Conservation (phyloP, 1,140 invertebrate genomes). For the Aphelinus certus region DNA sequence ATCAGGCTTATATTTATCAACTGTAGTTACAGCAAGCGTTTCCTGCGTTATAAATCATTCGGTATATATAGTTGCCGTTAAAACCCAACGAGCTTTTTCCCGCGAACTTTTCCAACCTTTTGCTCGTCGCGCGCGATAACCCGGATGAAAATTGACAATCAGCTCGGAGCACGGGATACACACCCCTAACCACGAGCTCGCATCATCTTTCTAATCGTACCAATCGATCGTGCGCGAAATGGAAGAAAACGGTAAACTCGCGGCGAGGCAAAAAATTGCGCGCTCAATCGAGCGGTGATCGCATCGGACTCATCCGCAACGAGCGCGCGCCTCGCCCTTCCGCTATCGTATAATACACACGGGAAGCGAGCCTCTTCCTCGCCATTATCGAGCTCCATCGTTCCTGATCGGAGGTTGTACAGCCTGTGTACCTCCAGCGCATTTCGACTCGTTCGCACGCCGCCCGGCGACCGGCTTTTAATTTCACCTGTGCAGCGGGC, state of each 20-base stretch:
- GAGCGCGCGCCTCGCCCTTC: conserved; percentile 9
- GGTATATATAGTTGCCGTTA: background rate
- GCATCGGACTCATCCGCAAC: no score
- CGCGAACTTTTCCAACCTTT: no score
- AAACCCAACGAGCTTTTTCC: background rate
- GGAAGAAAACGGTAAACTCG: background rate
- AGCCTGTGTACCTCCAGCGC: background rate
- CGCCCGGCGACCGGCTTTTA: conserved; percentile 14
- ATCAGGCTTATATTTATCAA: no score
- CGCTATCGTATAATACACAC: background rate
- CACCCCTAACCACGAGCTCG: background rate
- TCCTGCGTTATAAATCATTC: no score
- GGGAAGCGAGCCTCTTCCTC: conserved; percentile 10
- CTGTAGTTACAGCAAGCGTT: no score
- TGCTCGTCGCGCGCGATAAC: no score
- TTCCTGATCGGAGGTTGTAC: conserved; percentile 20
- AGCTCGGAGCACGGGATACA: background rate
- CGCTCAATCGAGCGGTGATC: no score
- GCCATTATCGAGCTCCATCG: conserved; percentile 1
- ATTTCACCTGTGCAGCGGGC: background rate
- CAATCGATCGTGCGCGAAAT: background rate
- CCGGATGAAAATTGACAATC: no score
- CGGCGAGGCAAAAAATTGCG: background rate
- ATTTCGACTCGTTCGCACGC: background rate
- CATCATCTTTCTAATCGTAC: background rate